A percentile compares a stretch with the other conserved stretches of the same genome.
phyloP scores from a whole-genome alignment of 2,113 vertebrate genomes.

The Puma concolor region DNA sequence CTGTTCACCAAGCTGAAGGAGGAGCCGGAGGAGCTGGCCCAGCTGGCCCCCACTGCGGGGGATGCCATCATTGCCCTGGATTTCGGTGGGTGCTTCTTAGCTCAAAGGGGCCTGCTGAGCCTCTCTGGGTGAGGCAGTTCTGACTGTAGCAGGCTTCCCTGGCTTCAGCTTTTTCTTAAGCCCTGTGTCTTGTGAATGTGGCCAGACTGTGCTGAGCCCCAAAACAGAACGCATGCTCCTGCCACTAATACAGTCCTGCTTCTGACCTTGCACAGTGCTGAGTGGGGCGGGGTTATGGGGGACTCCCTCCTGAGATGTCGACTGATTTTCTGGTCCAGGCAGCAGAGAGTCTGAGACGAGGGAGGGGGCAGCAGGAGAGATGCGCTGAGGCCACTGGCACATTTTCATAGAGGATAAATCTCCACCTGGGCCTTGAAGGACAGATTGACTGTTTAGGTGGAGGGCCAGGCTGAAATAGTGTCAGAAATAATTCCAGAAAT shows the following conservation, averaged over 20 bases:
- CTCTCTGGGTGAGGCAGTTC: background rate
- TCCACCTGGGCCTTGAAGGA: background rate
- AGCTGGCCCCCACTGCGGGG: constrained; percentile 95
- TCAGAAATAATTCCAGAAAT: background rate
- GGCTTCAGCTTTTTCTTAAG: background rate
- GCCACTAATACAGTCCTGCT: background rate
- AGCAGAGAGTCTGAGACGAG: background rate
- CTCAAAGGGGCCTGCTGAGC: background rate
- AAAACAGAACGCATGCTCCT: too few relatives aligned
- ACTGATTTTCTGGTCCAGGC: background rate
- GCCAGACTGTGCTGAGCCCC: background rate
- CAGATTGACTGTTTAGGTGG: background rate
- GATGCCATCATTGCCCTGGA: constrained; percentile 94
- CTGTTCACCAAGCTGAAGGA: constrained; percentile 96
- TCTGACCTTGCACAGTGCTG: background rate
- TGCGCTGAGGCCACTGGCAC: background rate
- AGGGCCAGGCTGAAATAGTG: background rate
- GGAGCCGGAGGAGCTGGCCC: constrained; percentile 96
- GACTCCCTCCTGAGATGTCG: fast-evolving
- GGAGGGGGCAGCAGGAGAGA: background rate
- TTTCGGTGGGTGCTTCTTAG: constrained; percentile 89
- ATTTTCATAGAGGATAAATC: too few relatives aligned
- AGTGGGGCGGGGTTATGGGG: fast-evolving
- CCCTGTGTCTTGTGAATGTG: background rate
- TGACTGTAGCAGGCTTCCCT: background rate